Evolutionary conservation across 2,797 vertebrate genomes (phyloP), one percentile per base, ranked within the genome.

Genomic region (Mus minutoides): DNA sequence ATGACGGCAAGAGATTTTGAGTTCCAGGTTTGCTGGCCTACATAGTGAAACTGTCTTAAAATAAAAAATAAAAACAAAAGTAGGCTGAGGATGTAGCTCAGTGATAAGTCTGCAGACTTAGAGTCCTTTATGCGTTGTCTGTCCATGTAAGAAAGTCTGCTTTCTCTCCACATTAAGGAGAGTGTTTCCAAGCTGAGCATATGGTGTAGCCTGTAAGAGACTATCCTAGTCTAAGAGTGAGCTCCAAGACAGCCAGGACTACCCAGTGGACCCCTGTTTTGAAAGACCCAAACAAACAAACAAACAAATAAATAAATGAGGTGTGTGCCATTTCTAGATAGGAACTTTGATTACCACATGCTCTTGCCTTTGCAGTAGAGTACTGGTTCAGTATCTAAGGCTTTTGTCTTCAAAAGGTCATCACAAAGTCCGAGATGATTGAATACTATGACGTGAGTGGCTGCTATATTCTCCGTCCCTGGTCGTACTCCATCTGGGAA

Each of bases 401-500:
- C 19, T 0, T 98, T 75, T 95, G 60, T 96, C 67, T 96, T 97
- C 29, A 84, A 77, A 98, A 99, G 99, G 99, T 99, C 97, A 99
- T 99, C 99, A 99, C 99, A 46, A 99, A 99, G 97, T 96, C 99
- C 0, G 99, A 99, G 98, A 99, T 99, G 99, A 99, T 99, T 17
- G 99, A 99, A 97, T 99, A 99, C 98, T 99, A 99, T 0, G 99
- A 99, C 22, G 99, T 99, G 31, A 99, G 99, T 37, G 99, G 99
- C 96, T 99, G 99, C 98, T 99, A 99, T 0, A 98, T 99, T 97
- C 99, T 99, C 94, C 99, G 99, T 31, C 99, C 99, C 31, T 99
- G 99, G 99, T 98, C 99, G 69, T 99, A 97, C 8, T 97, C 99
- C 95, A 99, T 99, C 98, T 99, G 99, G 99, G 99, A 99, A 96